phyloP scores from a whole-genome alignment of 1,140 invertebrate species.

The Trialeurodes vaporariorum region DNA sequence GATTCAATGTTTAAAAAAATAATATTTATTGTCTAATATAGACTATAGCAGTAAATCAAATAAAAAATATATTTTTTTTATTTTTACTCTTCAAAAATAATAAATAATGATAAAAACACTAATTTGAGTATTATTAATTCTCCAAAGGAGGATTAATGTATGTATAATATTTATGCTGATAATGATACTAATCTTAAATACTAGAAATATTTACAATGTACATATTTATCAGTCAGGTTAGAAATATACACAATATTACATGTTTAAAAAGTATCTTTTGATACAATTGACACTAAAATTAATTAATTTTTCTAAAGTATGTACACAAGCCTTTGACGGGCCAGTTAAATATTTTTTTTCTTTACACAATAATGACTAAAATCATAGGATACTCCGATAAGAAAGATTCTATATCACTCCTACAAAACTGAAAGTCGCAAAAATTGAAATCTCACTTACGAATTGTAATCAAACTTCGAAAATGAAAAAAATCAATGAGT shows the following conservation, averaged over 20 bases:
- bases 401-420: neutral
- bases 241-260: neutral
- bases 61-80: neutral
- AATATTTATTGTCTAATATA: constrained; percentile 1
- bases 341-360: neutral
- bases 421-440: too few relatives aligned
- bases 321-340: neutral
- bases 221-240: neutral
- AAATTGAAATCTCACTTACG: too few relatives aligned
- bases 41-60: neutral
- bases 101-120: neutral
- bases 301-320: neutral
- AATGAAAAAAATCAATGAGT: too few relatives aligned
- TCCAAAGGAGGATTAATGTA: neutral
- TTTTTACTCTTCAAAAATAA: neutral
- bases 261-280: neutral
- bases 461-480: too few relatives aligned
- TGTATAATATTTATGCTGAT: neutral
- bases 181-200: neutral
- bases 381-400: neutral
- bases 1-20: too few relatives aligned
- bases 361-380: neutral
- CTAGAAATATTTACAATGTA: neutral
- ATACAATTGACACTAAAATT: neutral
- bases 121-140: neutral